phyloP scores from a whole-genome alignment of 64 coral and sea anemone species.

The Hydrozoanthus tunicans region DNA sequence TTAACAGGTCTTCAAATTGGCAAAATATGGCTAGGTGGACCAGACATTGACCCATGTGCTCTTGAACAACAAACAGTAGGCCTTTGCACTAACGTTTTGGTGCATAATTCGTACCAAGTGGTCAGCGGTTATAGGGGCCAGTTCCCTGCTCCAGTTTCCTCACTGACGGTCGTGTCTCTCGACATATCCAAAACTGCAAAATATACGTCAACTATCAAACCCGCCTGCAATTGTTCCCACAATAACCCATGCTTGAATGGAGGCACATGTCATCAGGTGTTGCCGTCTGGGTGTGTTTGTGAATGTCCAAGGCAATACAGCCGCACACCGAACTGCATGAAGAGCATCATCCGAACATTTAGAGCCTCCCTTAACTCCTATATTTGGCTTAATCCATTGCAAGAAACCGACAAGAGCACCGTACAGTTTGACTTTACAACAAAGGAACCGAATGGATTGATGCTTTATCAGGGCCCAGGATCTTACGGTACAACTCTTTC shows the following conservation, averaged over 20 bases:
- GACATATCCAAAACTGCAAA: slow-evolving; percentile 12
- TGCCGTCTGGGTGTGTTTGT: slow-evolving; percentile 34
- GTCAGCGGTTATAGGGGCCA: slow-evolving; percentile 47
- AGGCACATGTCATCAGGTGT: slow-evolving; percentile 4
- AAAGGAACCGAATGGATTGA: slow-evolving; percentile 60
- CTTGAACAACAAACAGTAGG: slow-evolving; percentile 10
- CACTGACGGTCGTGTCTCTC: slow-evolving; percentile 48
- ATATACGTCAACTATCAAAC: slow-evolving; percentile 6
- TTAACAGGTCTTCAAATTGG: slow-evolving; percentile 32
- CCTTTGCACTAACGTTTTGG: background rate
- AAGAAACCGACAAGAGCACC: slow-evolving; percentile 39
- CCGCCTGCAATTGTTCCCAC: slow-evolving; percentile 16
- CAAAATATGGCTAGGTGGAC: background rate
- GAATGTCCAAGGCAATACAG: slow-evolving; percentile 23
- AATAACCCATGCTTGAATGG: slow-evolving; percentile 42
- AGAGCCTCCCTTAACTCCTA: slow-evolving; percentile 66
- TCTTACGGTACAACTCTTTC: background rate
- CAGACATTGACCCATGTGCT: slow-evolving; percentile 10
- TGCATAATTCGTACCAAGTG: slow-evolving; percentile 30
- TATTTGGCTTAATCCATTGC: slow-evolving; percentile 61
- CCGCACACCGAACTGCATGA: slow-evolving; percentile 39
- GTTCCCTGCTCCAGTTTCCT: slow-evolving; percentile 27
- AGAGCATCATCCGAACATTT: slow-evolving; percentile 22
- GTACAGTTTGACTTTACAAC: slow-evolving; percentile 84
- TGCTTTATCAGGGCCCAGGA: slow-evolving; percentile 84